These are phyloP conservation scores for Lerema accius DNA, from an alignment of 1,140 invertebrate species.

Conservation along the genomic window DNA sequence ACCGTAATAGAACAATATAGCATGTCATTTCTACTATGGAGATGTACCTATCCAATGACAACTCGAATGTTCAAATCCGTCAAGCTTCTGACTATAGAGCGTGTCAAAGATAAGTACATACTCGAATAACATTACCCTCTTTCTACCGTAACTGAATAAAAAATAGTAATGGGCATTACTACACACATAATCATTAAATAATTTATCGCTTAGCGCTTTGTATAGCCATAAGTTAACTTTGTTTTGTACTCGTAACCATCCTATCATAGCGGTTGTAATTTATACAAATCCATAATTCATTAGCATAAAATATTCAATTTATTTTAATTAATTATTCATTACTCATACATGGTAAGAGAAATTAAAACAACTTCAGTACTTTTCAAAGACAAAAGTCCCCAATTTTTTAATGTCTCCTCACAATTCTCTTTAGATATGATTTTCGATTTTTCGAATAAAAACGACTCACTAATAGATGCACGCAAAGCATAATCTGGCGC, in stretches of 20 bases:
- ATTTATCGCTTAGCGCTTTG: slow-evolving; percentile 22
- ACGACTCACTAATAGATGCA: slow-evolving; percentile 21
- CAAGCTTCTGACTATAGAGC: no score
- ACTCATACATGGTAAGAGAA: not conserved
- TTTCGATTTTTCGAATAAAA: slow-evolving; percentile 27
- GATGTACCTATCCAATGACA: no score
- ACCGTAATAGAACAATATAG: no score
- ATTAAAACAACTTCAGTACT: not conserved
- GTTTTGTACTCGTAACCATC: not conserved
- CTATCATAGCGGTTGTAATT: not conserved
- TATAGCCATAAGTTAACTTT: not conserved
- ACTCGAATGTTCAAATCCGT: no score
- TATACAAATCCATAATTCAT: not conserved
- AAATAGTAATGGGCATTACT: no score
- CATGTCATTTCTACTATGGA: no score
- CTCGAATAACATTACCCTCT: no score
- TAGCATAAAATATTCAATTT: not conserved
- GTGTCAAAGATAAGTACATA: no score
- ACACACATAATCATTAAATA: no score
- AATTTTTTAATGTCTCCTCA: slow-evolving; percentile 14
- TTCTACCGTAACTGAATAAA: no score
- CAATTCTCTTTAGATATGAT: slow-evolving; percentile 15
- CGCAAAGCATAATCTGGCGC: slow-evolving; percentile 21
- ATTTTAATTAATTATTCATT: not conserved
- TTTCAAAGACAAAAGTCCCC: slow-evolving; percentile 4